Evolutionary conservation across 2,113 vertebrate species (phyloP).

Genomic region (Microcebus tavaratra): DNA sequence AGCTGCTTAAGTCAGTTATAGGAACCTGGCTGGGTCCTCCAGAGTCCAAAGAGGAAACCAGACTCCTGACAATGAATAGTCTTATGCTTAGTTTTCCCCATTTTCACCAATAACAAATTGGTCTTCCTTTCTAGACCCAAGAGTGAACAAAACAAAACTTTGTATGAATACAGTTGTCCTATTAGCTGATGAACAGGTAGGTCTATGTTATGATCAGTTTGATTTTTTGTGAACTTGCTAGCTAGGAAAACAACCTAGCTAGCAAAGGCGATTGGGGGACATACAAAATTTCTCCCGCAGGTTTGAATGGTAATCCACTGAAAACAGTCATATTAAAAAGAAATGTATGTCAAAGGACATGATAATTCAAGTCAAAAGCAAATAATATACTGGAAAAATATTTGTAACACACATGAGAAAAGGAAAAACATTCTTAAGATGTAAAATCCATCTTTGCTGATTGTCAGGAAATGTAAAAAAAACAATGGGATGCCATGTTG

Average conservation of each 20-base stretch:
- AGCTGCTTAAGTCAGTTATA: neutral
- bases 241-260: neutral
- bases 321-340: neutral
- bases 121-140: neutral
- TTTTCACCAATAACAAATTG: neutral
- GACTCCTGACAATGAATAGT: neutral
- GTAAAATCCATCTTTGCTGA: neutral
- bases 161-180: neutral
- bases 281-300: neutral
- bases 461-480: neutral
- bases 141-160: neutral
- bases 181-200: neutral
- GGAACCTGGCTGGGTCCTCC: neutral
- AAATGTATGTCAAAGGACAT: neutral
- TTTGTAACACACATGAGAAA: neutral
- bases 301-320: neutral
- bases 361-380: neutral
- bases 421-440: neutral
- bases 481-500: neutral
- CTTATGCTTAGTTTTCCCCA: neutral
- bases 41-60: neutral
- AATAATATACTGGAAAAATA: neutral
- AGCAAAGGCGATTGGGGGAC: too few relatives aligned
- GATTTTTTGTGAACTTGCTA: neutral
- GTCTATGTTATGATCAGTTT: neutral